These are phyloP conservation scores for Bedellia somnulentella DNA, from an alignment of 2,888 invertebrate genomes.

Conservation along the genomic window DNA sequence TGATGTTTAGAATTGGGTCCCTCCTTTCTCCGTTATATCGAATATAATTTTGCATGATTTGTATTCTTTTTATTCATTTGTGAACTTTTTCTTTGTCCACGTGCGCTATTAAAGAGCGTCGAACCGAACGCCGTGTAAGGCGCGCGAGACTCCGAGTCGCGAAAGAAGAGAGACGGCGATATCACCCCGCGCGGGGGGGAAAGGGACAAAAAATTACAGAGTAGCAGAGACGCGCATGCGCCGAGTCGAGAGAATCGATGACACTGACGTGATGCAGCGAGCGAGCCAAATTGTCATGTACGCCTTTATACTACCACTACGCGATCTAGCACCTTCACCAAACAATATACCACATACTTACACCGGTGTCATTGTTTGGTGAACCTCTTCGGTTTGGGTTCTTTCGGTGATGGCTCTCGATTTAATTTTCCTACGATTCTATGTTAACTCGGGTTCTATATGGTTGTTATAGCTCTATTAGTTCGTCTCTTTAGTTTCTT, in stretches of 20 bases:
- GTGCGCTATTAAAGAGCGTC: no score
- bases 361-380: slow-evolving; percentile 43
- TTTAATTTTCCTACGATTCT: slow-evolving; percentile 32
- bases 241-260: slow-evolving; percentile 64
- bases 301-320: no score
- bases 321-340: slow-evolving; percentile 11
- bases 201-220: slow-evolving; percentile 42
- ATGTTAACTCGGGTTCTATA: no score
- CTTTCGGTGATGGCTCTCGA: slow-evolving; percentile 40
- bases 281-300: slow-evolving; percentile 89
- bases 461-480: no score
- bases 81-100: no score
- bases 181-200: slow-evolving; percentile 27
- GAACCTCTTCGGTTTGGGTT: slow-evolving; percentile 37
- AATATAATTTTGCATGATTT: no score
- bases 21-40: no score
- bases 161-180: slow-evolving; percentile 20
- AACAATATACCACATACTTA: slow-evolving; percentile 17
- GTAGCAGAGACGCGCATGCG: slow-evolving; percentile 49
- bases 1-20: no score
- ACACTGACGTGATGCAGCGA: slow-evolving; percentile 80
- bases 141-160: slow-evolving; percentile 19
- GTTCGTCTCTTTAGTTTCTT: no score
- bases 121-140: slow-evolving; percentile 26
- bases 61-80: no score